phyloP scores from a whole-genome alignment of 2,888 invertebrate genomes.

The Actias luna region DNA sequence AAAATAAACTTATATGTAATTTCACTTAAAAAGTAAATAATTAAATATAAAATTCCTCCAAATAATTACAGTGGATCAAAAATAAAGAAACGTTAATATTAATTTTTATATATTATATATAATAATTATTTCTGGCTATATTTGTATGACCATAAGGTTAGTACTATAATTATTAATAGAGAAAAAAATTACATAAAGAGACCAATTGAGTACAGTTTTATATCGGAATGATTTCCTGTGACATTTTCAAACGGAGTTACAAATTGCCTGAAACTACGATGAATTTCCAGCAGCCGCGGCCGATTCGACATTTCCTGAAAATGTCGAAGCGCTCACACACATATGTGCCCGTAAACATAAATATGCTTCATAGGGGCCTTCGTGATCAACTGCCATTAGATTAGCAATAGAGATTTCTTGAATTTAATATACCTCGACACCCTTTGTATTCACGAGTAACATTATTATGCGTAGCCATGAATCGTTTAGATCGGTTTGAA shows the following conservation, averaged over 20 bases:
- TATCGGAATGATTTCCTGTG: conserved; percentile 54
- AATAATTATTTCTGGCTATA: too few relatives aligned
- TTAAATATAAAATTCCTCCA: too few relatives aligned
- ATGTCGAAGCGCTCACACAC: conserved; percentile 57
- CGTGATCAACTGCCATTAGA: conserved; percentile 26
- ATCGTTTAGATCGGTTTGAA: conserved; percentile 9
- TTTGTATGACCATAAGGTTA: too few relatives aligned
- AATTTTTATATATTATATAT: too few relatives aligned
- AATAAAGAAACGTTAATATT: too few relatives aligned
- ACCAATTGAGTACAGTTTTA: conserved; percentile 25
- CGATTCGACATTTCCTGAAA: conserved; percentile 60
- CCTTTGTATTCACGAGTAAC: conserved; percentile 11
- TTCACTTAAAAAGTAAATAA: too few relatives aligned
- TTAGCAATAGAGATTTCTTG: conserved; percentile 18
- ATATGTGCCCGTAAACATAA: conserved; percentile 33
- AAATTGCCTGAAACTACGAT: conserved; percentile 61
- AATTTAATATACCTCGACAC: conserved; percentile 17
- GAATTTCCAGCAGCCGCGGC: conserved; percentile 59
- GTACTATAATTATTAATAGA: not conserved
- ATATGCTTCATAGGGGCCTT: conserved; percentile 30
- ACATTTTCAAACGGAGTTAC: conserved; percentile 56
- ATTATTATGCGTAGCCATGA: conserved; percentile 18
- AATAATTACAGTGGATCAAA: too few relatives aligned
- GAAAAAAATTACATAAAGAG: not conserved
- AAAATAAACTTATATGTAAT: too few relatives aligned